These are phyloP conservation scores for Manis crassicaudata DNA, from an alignment of 2,797 vertebrate species.

Conservation along the genomic window DNA sequence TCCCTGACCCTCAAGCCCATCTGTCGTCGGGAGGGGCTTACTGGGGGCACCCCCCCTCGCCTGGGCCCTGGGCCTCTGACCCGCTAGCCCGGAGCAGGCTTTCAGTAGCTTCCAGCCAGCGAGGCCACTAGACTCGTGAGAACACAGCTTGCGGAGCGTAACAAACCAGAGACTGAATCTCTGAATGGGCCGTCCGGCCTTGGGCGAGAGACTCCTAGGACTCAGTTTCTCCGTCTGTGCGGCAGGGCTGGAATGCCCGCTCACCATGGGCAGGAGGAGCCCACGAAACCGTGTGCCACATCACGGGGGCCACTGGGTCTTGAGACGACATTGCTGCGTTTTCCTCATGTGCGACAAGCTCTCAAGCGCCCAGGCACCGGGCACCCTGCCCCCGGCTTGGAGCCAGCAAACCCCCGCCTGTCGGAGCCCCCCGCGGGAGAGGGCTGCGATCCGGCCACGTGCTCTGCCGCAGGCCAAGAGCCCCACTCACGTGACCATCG, in stretches of 20 bases:
- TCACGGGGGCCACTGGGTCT: rapidly evolving
- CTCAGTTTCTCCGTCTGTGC: slow-evolving; percentile 25
- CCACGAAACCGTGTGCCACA: too few relatives aligned
- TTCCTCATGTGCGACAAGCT: rapidly evolving
- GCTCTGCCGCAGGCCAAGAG: slow-evolving; percentile 86
- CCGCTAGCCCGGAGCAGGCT: not conserved
- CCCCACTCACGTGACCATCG: slow-evolving; percentile 86
- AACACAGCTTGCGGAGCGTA: rapidly evolving
- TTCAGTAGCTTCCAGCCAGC: not conserved
- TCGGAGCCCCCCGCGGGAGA: slow-evolving; percentile 73
- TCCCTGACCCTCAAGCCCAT: too few relatives aligned
- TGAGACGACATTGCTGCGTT: rapidly evolving
- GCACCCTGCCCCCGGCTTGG: rapidly evolving
- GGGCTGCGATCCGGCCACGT: slow-evolving; percentile 82
- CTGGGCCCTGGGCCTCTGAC: not conserved
- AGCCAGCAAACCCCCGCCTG: not conserved
- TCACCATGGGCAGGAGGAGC: not conserved
- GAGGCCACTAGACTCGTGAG: not conserved
- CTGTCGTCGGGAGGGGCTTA: not conserved
- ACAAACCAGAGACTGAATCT: not conserved
- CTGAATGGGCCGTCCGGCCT: not conserved
- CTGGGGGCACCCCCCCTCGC: rapidly evolving
- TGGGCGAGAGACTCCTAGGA: not conserved
- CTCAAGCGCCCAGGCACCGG: rapidly evolving
- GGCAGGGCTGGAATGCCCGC: not conserved